Evolutionary conservation across 2,797 vertebrate species (phyloP).

Genomic region (Momotus momota): DNA sequence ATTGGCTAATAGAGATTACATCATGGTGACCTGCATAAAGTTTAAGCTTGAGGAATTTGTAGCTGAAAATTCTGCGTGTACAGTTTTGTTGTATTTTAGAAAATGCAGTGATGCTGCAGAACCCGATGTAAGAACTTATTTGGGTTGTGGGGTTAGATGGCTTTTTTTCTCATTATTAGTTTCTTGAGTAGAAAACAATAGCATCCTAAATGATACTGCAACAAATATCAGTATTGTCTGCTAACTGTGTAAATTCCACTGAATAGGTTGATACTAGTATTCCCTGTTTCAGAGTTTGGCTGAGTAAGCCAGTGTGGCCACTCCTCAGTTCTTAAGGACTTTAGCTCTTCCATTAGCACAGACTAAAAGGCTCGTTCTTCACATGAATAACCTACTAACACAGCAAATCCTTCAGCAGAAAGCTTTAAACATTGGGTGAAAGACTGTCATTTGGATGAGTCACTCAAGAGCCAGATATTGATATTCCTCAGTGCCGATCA

Average conservation of each 20-base stretch:
- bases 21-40: background rate
- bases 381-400: background rate
- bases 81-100: background rate
- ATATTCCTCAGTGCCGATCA: background rate
- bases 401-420: background rate
- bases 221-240: background rate
- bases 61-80: background rate
- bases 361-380: background rate
- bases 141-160: background rate
- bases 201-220: background rate
- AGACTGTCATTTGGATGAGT: background rate
- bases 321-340: background rate
- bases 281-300: background rate
- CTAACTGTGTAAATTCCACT: background rate
- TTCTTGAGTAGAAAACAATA: background rate
- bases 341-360: background rate
- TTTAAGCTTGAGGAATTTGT: background rate
- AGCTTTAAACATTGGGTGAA: background rate
- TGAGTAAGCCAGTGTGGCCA: background rate
- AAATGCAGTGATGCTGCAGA: background rate
- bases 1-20: background rate
- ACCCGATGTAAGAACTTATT: background rate
- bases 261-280: background rate
- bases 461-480: background rate
- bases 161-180: background rate